Conservation (phyloP, 2,797 vertebrate genomes). For the Rhabdophis nuchalis region DNA sequence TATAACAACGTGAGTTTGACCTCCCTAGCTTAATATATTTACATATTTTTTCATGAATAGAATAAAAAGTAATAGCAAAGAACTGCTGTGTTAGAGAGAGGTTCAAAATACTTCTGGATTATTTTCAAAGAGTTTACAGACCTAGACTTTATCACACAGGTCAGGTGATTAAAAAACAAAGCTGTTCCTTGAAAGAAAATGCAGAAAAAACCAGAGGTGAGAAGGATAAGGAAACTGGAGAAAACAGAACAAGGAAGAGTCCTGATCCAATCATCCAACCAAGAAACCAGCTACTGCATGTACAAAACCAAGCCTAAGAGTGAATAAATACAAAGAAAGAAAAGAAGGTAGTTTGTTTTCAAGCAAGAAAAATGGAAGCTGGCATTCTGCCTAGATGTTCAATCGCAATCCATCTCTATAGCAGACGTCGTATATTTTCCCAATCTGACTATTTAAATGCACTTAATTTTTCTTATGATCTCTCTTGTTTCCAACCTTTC, state of each 20-base stretch:
- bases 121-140: not conserved
- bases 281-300: not conserved
- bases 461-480: not conserved
- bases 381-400: no score
- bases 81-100: not conserved
- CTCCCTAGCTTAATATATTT: not conserved
- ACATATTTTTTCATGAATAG: not conserved
- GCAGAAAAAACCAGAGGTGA: not conserved
- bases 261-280: not conserved
- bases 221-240: not conserved
- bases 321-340: not conserved
- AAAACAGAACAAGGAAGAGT: not conserved
- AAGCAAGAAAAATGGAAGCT: not conserved
- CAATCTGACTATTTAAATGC: not conserved
- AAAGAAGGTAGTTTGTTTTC: not conserved
- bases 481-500: accelerated
- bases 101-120: not conserved
- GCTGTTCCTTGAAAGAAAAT: not conserved
- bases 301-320: not conserved
- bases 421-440: not conserved
- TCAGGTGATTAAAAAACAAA: not conserved
- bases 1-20: no score
- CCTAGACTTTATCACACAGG: not conserved
- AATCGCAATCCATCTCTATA: not conserved
- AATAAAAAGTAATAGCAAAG: not conserved